Base-by-base conservation (phyloP, 2,797 vertebrate species). In the Acanthurus leucopareius region DNA sequence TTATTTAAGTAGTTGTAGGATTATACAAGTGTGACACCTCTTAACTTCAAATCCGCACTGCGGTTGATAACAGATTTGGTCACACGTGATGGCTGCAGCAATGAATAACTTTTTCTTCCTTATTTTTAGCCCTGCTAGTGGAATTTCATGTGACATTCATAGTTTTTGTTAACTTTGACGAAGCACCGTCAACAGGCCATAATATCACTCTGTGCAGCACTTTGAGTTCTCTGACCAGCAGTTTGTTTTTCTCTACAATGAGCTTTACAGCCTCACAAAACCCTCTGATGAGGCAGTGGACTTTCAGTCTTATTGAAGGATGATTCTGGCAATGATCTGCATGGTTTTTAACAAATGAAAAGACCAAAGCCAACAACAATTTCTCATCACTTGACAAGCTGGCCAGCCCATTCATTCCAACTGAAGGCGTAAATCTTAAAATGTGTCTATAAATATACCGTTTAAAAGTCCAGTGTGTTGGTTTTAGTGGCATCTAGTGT, bases 21-120 rank as follows among this genome's bases (percentile, higher is more conserved):
- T 94, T 89, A 88, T 67, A 76, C 44, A 59, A 86, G 77, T 58
- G 68, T 82, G 82, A 84, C 79, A 71, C 58, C 28, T 69, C 73
- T 72, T 77, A 56, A 81, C 75, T 63, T 80, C 35, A 79, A 85
- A 77, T 80, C 73, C 66, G 20, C 22, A 19, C 65, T 65, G 62
- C 52, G 47, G 58, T 25, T 60, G 66, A 77, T 77, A 75, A 82
- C 68, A 79, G 65, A 79, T 73, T 91, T 85, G 67, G 80, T 52
- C 42, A 42, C 59, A 51, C 5, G 5, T 65, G 54, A 57, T 32
- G 20, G 48, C 72, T 22, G 22, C 56, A 51, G 47, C 11, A 14
- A 64, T 66, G 69, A 35, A 11, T n/a, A 25, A 1, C 7, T 47
- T 38, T 66, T 73, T 75, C 14, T 17, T 35, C 44, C 22, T 20